Conservation (phyloP, 1,140 invertebrate species). For the Meteorus sp. region DNA sequence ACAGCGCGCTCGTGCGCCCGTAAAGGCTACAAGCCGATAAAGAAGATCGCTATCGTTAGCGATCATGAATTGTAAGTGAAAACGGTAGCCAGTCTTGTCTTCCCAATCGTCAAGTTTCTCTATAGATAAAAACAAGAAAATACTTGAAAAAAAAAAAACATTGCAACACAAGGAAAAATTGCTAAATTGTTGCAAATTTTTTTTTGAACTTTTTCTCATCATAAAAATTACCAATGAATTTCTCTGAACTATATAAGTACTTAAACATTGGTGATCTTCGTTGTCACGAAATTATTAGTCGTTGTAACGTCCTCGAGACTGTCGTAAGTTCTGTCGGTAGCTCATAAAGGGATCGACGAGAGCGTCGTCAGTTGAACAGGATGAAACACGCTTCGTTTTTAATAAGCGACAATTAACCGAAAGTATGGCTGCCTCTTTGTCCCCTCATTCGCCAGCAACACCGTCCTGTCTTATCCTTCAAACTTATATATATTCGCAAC, state of each 20-base stretch:
- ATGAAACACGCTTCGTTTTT: slow-evolving; percentile 46
- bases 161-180: neutral
- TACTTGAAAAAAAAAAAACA: neutral
- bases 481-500: too few species aligned
- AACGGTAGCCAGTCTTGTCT: slow-evolving; percentile 2
- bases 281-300: slow-evolving; percentile 24
- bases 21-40: neutral
- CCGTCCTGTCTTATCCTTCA: too few species aligned
- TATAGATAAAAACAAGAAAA: neutral
- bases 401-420: slow-evolving; percentile 56
- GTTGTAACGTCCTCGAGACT: slow-evolving; percentile 16
- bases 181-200: too few species aligned
- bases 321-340: slow-evolving; percentile 12
- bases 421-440: slow-evolving; percentile 24
- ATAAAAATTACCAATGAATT: too few species aligned
- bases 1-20: neutral
- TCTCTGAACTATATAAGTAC: too few species aligned
- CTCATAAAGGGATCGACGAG: slow-evolving; percentile 19
- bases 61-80: neutral
- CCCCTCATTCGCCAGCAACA: slow-evolving; percentile 1
- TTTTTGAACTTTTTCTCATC: too few species aligned
- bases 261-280: too few species aligned
- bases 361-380: slow-evolving; percentile 3
- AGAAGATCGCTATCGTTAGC: slow-evolving; percentile 7
- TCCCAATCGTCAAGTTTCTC: neutral